These are phyloP conservation scores for Anastatus disparis DNA, from an alignment of 1,140 invertebrate species.

Conservation along the genomic window DNA sequence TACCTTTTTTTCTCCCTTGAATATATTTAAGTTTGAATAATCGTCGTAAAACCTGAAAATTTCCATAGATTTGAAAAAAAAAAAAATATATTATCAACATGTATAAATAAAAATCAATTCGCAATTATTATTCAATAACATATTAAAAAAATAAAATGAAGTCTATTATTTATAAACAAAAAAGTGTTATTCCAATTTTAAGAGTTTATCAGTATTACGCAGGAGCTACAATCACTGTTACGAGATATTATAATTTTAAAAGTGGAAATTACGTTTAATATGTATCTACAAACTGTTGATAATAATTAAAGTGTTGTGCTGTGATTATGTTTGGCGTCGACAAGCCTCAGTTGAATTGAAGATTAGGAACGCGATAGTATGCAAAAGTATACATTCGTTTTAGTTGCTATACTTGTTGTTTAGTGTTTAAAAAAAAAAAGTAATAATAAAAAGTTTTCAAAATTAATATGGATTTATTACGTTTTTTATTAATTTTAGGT, in stretches of 20 bases:
- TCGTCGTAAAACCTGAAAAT: no score
- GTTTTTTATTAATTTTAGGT: background rate
- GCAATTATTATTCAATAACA: no score
- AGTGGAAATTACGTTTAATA: background rate
- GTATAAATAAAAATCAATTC: no score
- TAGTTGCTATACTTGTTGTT: background rate
- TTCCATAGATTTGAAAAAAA: no score
- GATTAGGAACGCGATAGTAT: constrained; percentile 11
- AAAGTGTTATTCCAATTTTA: no score
- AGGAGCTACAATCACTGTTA: no score
- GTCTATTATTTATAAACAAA: no score
- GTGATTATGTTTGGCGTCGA: constrained; percentile 1
- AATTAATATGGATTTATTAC: background rate
- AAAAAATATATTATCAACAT: no score
- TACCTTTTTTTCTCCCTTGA: no score
- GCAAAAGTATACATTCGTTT: constrained; percentile 1
- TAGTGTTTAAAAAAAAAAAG: background rate
- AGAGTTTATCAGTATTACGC: background rate
- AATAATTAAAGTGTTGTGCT: background rate
- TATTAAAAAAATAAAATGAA: no score
- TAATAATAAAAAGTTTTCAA: background rate
- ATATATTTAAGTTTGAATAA: no score
- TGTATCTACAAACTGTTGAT: constrained; percentile 1
- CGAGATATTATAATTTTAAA: no score
- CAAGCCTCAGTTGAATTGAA: constrained; percentile 16